Base-by-base conservation (phyloP, 92 coral and sea anemone genomes). In the Metridium senile region DNA sequence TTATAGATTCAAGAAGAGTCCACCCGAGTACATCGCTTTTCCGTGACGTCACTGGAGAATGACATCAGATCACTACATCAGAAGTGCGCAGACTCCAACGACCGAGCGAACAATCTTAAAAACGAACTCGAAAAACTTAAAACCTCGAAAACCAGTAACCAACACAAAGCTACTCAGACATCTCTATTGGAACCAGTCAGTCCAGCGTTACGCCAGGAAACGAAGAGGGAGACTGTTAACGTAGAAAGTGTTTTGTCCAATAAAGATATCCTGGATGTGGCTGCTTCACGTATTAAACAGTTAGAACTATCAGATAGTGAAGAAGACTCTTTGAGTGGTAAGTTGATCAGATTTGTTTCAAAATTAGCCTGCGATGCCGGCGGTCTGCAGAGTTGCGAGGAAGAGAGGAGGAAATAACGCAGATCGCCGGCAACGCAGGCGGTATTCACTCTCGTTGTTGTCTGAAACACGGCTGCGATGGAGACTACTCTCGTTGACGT, bases 1-100 rank as follows among this genome's bases (percentile, higher is more conserved):
- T 32, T 77, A 39, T 72, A 95, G 99, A 90, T 90, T 47, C 99
- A 95, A 65, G 93, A 89, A 57, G 93, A 89, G 43, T 97, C 99
- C 16, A 93, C 95, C 21, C 85, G 87, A 19, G 86, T 88, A 0
- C 91, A 95, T 61, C 93, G 84, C 56, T 82, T 87, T 75, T 90
- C 94, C 26, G 96, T 95, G 26, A 92, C 91, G 10, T 81, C 90
- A 29, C 81, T 92, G 17, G 97, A 92, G 71, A 88, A 89, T 20
- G 87, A 76, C 31, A 81, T 95, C 34, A 88, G 90, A 26, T 82
- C 88, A 16, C 61, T 95, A 71, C 85, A 92, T 46, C 96, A 92
- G 84, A 93, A 83, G 57, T 85, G 90, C 32, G 85, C 81, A 26
- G 87, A 82, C 39, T 70, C 87, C 9, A 83, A 82, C 56, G 75